Evolutionary conservation across 2,888 invertebrate genomes (phyloP), one percentile per base, ranked within the genome.

Genomic region (Thyatira batis): DNA sequence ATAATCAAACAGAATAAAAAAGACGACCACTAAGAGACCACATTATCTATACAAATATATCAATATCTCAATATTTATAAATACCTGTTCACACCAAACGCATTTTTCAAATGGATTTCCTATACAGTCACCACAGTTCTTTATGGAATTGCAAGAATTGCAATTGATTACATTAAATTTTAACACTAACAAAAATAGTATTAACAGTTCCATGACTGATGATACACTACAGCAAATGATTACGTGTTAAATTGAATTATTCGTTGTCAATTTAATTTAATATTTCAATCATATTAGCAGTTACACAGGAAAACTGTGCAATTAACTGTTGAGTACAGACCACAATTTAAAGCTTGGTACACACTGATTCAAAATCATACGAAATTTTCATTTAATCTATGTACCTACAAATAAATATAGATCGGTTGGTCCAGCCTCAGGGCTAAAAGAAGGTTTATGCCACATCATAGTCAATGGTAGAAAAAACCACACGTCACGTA

Each of bases 41-140:
- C n/a, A n/a, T n/a, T n/a, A n/a, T n/a, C n/a, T n/a, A n/a, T n/a
- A n/a, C n/a, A n/a, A 45, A 50, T 21, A 33, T 45, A 28, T 0
- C 4, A 45, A 33, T 17, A 21, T 46, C 23, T 52, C 50, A 33
- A 20, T 11, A 57, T 23, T n/a, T n/a, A n/a, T n/a, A 52, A 67
- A 71, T 69, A 87, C 88, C 53, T 76, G 63, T 1, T 73, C 57
- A 61, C 89, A 89, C 89, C 89, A 89, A 17, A 80, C 73, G 55
- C 89, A 89, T 1, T 39, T 63, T 5, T 79, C 75, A 1, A 51
- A 10, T 1, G 65, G 62, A 56, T 70, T 72, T 1, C 81, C 64
- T 30, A 88, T 82, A 55, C 89, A 89, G 0, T 65, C 69, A 3
- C 82, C 79, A 55, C 87, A 87, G 0, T 76, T 82, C 17, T 68